Evolutionary conservation across 1,140 invertebrate genomes (phyloP), one percentile per base, ranked within the genome.

Genomic region (Conopomorpha cramerella): DNA sequence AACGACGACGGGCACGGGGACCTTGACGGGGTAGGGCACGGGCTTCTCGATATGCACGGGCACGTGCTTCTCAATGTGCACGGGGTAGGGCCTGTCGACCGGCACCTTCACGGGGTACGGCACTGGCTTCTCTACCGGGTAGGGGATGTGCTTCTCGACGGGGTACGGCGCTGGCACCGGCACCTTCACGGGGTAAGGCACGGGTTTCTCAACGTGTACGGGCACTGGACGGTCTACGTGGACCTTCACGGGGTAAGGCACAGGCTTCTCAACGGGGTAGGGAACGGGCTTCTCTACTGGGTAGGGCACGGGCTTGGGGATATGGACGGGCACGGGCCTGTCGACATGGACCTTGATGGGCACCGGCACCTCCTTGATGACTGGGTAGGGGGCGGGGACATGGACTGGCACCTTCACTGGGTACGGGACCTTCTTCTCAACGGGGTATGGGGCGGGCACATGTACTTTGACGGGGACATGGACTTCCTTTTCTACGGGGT

Each of bases 331-430:
- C 65, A 87, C 87, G 2, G 87, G 87, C 48, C 83, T 84, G 46
- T 87, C 87, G 37, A 89, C 86, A 45, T 78, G 82, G 23, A 90
- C 86, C 70, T 85, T 86, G 6, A 88, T 82, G 4, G 87, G 86
- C 42, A 78, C 77, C 26, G 71, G 86, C 10, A 87, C 70, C 56
- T 82, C 80, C 46, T 86, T 86, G 47, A 81, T 68, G 1, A 87
- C 84, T 29, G 85, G 83, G 54, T 85, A 85, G 7, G 84, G 84
- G 36, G 83, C 80, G 28, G 84, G 80, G 7, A 86, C 83, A 41
- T 79, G 72, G 31, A 86, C 82, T 52, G 84, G 82, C 28, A 86
- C 84, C 79, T 72, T 84, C 1, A 86, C 82, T 19, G 84, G 82
- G 49, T 82, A 82, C 0, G 84, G 84, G 1, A 85, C 77, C 16